Base-by-base conservation (phyloP, 2,888 invertebrate species). In the Hipparchia semele region DNA sequence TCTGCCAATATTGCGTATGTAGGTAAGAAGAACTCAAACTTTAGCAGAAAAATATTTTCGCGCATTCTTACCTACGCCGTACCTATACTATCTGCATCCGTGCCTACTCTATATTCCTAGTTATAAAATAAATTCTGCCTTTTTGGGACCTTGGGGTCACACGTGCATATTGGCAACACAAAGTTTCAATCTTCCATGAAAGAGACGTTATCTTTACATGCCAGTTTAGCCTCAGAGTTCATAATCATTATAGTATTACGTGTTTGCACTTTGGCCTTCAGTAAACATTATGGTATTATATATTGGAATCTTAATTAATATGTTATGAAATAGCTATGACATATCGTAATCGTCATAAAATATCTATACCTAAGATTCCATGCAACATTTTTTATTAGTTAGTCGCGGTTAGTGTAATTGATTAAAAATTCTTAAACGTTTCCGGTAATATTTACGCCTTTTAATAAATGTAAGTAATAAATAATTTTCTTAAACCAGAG, bases 111-210 rank as follows among this genome's bases (percentile, higher is more conserved):
- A 58, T 7, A 8, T 23, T 13, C 54, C 4, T 61, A 49, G 49
- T 3, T 13, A 62, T 49, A 6, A 62, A 64, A 1, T 10, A 58
- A 59, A 9, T 33, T 33, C 49, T 61, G 46, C n/a, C 53, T 53
- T 64, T 49, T 23, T 23, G 23, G 23, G 23, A 23, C 23, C 23
- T 23, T 64, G 49, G 5, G 3, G 13, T 64, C 10, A 45, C 49
- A 49, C 64, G 13, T 9, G 49, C 13, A 10, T 8, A 9, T 23
- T 64, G 45, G 12, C 23, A 49, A 49, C 23, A 49, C 13, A 49
- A n/a, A 10, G 13, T 49, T 46, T 6, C 23, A 53, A 65, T 33
- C 51, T 65, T 65, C 33, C 33, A 65, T 51, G 65, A 65, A 65
- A 23, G 51, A 23, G 53, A 65, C 33, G 23, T 51, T 65, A 65